Evolutionary conservation across 1,140 invertebrate species (phyloP), one percentile per base, ranked within the genome.

Genomic region (Diorhabda sublineata): DNA sequence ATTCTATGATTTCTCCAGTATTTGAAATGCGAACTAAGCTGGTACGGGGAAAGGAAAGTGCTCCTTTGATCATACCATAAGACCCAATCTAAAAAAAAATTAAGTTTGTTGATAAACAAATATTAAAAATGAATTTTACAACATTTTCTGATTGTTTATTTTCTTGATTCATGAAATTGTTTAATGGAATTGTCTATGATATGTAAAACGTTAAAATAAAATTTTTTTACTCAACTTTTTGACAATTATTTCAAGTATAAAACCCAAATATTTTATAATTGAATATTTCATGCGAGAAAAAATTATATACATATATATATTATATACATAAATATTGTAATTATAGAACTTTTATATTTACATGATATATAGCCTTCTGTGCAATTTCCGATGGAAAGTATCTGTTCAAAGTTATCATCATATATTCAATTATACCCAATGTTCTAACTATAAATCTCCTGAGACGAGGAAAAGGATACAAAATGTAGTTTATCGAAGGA

Each of bases 1-100:
- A 83, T 59, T 87, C 84, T 1, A 91, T 68, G 45, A 93, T 86
- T 60, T 89, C 86, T 45, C 91, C 91, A 68, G 86, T 82, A 81
- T 87, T 84, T 79, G 89, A 85, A 57, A 90, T 67, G 79, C 88
- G 84, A 5, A 92, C 56, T 57, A 91, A 71, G 42, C 84, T 82
- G 60, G 81, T 73, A 44, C 82, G 76, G 45, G 79, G 75, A 4
- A 63, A 52, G 3, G 45, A 7, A 3, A 76, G 45, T 2, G 69
- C 6, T 58, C 42, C 45, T 8, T 58, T 45, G 0, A 79, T 44
- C 61, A 74, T 73, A 47, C 78, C 73, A 66, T 84, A 85, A 75
- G 81, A 77, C 8, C 81, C 87, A 79, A 87, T 81, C 86, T 87
- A 79, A 64, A 83, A 73, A 5, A 3, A 8, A 62, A 9, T 62